These are phyloP conservation scores for Ceraclea dissimilis DNA, from an alignment of 2,888 invertebrate species.

Conservation along the genomic window DNA sequence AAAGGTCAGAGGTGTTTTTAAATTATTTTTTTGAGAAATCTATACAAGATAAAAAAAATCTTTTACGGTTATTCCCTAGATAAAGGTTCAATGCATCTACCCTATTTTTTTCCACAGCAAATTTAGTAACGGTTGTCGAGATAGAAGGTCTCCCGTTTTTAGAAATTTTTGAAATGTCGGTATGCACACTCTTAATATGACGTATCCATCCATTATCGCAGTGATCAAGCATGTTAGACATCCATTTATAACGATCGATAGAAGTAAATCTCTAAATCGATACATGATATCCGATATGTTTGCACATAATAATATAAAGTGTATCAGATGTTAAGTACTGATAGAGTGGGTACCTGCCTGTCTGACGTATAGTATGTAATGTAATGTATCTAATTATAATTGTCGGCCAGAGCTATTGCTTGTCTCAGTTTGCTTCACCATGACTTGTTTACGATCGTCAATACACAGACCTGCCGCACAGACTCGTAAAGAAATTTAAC, in stretches of 20 bases:
- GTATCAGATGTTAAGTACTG: not conserved
- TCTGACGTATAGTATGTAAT: not conserved
- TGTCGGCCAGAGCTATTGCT: not conserved
- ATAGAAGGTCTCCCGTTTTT: no score
- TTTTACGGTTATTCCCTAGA: no score
- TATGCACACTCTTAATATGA: no score
- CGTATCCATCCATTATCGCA: not conserved
- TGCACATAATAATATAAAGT: not conserved
- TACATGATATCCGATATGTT: not conserved
- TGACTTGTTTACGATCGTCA: conserved; percentile 6
- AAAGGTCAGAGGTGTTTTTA: no score
- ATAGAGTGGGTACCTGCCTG: not conserved
- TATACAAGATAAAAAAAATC: no score
- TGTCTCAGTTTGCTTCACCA: not conserved
- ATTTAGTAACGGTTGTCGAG: no score
- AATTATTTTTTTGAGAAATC: no score
- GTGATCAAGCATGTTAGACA: not conserved
- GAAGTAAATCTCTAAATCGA: conserved; percentile 1
- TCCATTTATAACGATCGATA: not conserved
- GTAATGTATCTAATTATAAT: not conserved
- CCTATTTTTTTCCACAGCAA: no score
- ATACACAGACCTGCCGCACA: conserved; percentile 17
- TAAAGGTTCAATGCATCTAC: no score
- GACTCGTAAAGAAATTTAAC: conserved; percentile 12
- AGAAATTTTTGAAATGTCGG: no score